These are phyloP conservation scores for Diogma glabrata DNA, from an alignment of 2,888 invertebrate genomes.

Conservation along the genomic window DNA sequence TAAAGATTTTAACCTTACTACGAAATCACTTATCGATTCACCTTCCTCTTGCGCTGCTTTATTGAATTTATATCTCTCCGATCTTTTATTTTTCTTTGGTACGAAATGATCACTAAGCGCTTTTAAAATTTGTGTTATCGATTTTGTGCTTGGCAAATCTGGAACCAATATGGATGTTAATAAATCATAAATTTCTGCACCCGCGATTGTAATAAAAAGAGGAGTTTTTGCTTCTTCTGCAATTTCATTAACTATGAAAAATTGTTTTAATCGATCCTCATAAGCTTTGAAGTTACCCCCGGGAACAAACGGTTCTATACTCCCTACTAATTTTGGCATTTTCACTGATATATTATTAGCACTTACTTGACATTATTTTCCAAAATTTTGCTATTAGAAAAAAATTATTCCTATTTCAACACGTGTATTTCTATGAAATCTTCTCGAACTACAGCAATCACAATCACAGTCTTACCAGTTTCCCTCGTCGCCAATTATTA, in stretches of 20 bases:
- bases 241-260: constrained; percentile 10
- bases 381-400: too few species aligned
- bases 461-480: too few species aligned
- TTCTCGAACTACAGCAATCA: too few species aligned
- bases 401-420: too few species aligned
- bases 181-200: constrained; percentile 12
- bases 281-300: constrained; percentile 11
- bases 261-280: constrained; percentile 12
- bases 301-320: constrained; percentile 9
- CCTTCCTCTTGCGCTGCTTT: constrained; percentile 13
- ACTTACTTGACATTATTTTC: too few species aligned
- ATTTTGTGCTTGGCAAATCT: too few species aligned
- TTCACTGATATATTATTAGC: too few species aligned
- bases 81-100: constrained; percentile 19
- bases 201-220: constrained; percentile 12
- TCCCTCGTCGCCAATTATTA: too few species aligned
- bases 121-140: too few species aligned
- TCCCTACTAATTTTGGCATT: constrained; percentile 8
- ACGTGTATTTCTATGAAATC: too few species aligned
- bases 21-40: constrained; percentile 10
- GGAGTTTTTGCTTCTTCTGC: constrained; percentile 9
- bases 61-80: constrained; percentile 14
- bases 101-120: constrained; percentile 14
- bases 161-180: constrained; percentile 12
- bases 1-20: constrained; percentile 10